Conservation (phyloP, 2,113 vertebrate genomes). For the Elachura formosa region DNA sequence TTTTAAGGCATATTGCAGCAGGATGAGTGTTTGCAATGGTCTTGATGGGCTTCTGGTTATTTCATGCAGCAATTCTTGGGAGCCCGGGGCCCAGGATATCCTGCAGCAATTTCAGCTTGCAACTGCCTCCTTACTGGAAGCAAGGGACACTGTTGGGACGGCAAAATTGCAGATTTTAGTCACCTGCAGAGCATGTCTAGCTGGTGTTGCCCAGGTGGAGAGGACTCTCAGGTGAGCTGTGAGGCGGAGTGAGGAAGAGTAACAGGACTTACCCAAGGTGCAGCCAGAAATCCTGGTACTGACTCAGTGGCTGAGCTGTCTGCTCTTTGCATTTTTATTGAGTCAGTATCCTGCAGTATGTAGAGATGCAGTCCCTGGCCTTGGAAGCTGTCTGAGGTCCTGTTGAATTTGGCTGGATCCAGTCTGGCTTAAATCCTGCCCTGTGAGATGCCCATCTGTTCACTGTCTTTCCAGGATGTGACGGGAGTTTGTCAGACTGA, state of each 20-base stretch:
- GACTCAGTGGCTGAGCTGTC: not conserved
- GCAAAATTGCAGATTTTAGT: not conserved
- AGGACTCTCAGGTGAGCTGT: not conserved
- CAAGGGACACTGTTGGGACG: not conserved
- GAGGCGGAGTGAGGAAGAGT: not conserved
- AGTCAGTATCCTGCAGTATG: not conserved
- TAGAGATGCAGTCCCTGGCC: not conserved
- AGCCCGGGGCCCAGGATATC: rapidly evolving
- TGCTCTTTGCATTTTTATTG: not conserved
- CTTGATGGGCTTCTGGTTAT: not conserved
- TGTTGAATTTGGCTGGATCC: not conserved
- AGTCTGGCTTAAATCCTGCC: not conserved
- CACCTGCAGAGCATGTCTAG: not conserved
- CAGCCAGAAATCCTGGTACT: not conserved
- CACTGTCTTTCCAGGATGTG: rapidly evolving
- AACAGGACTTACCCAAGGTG: not conserved
- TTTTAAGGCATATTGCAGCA: not conserved
- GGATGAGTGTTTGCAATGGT: not conserved
- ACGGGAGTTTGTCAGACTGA: not conserved
- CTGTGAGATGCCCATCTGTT: not conserved
- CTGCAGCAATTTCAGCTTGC: not conserved
- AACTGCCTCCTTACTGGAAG: rapidly evolving
- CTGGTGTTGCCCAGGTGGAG: not conserved
- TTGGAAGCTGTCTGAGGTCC: not conserved
- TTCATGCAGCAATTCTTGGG: not conserved